Conservation (phyloP, 2,113 vertebrate species). For the Holacanthus passer region DNA sequence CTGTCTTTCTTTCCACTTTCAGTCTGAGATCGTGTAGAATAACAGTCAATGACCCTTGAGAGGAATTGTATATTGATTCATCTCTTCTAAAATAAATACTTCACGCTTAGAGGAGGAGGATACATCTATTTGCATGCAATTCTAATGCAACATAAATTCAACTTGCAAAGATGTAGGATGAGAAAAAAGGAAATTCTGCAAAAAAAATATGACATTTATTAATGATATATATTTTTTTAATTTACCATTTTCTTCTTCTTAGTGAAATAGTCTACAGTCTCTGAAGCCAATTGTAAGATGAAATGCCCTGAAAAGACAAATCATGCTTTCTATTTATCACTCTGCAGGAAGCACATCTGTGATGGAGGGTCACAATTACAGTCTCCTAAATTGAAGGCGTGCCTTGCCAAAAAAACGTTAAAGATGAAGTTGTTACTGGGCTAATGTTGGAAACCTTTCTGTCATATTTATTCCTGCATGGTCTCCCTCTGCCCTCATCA, state of each 20-base stretch:
- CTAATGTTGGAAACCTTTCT: too few species aligned
- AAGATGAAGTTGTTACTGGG: too few species aligned
- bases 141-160: neutral
- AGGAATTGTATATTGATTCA: neutral
- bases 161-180: neutral
- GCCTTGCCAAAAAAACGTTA: neutral
- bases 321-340: neutral
- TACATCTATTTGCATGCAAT: neutral
- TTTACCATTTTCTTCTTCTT: neutral
- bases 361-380: neutral
- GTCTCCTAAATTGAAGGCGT: neutral
- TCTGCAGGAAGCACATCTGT: neutral
- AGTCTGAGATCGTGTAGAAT: neutral
- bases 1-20: neutral
- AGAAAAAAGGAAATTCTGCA: neutral
- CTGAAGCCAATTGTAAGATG: neutral
- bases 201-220: neutral
- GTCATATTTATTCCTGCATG: too few species aligned
- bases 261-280: neutral
- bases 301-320: neutral
- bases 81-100: neutral
- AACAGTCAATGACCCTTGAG: neutral
- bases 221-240: too few species aligned
- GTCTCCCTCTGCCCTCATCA: neutral
- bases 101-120: neutral